Percentiles rank a stretch among this genome's conserved stretches.
These are phyloP conservation scores for Nemoura dubitans DNA, from an alignment of 2,888 invertebrate genomes.

Conservation along the genomic window DNA sequence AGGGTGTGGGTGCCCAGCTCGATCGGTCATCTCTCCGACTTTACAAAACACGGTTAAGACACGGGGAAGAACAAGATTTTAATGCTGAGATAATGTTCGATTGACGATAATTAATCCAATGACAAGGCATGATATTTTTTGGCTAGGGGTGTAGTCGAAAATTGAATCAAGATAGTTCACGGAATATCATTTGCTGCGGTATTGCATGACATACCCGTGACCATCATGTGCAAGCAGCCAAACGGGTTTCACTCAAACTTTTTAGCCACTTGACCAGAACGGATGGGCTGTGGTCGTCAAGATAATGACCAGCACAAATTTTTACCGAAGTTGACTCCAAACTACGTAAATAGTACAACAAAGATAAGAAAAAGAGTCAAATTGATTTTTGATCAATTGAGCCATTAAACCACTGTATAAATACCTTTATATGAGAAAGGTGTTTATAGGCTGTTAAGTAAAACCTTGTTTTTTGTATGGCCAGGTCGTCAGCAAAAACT, in stretches of 20 bases:
- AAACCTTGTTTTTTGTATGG: neutral
- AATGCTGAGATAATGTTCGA: neutral
- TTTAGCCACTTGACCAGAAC: neutral
- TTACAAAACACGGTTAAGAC: neutral
- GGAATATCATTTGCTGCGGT: neutral
- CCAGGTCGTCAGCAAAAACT: neutral
- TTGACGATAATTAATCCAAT: slow-evolving; percentile 31
- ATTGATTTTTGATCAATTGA: slow-evolving; percentile 12
- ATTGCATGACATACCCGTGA: neutral
- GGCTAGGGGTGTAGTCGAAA: neutral
- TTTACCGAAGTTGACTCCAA: neutral
- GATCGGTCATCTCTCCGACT: neutral
- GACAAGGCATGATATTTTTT: slow-evolving; percentile 8
- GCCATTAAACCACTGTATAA: neutral
- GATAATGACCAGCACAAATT: slow-evolving; percentile 3
- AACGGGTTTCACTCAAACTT: neutral
- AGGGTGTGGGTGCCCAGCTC: neutral
- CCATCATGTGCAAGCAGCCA: neutral
- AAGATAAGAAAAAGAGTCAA: neutral
- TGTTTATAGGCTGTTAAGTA: neutral
- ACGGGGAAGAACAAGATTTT: neutral
- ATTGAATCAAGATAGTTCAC: neutral
- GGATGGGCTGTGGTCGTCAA: neutral
- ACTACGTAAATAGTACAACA: neutral
- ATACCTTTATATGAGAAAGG: neutral